phyloP scores from a whole-genome alignment of 2,113 vertebrate genomes.

The Misgurnus anguillicaudatus region DNA sequence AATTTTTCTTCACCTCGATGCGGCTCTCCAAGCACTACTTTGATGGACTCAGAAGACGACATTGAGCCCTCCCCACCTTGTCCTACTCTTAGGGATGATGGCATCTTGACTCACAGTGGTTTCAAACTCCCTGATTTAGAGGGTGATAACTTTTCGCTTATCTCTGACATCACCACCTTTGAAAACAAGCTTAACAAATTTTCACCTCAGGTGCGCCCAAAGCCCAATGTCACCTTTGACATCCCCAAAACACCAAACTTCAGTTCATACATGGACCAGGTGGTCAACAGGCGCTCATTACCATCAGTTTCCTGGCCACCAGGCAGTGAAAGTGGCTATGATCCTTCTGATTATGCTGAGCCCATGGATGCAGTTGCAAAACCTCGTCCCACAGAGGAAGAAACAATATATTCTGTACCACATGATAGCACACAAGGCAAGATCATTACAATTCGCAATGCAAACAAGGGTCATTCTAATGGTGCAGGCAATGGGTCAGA shows the following conservation, averaged over 20 bases:
- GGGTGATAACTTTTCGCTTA: constrained; percentile 80
- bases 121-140: constrained; percentile 88
- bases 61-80: constrained; percentile 78
- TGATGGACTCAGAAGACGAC: constrained; percentile 92
- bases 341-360: constrained; percentile 94
- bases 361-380: constrained; percentile 92
- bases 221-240: constrained; percentile 82
- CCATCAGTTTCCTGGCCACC: constrained; percentile 82
- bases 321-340: constrained; percentile 82
- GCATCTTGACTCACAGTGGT: constrained; percentile 73
- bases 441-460: constrained; percentile 95
- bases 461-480: constrained; percentile 88
- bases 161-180: constrained; percentile 80
- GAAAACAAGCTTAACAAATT: constrained; percentile 91
- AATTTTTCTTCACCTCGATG: constrained; percentile 86
- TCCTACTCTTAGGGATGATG: constrained; percentile 78
- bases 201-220: constrained; percentile 89
- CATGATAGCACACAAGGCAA: constrained; percentile 97
- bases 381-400: constrained; percentile 86
- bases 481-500: constrained; percentile 91
- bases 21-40: constrained; percentile 84
- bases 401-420: constrained; percentile 95
- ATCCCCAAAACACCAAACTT: constrained; percentile 78
- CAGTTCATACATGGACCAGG: constrained; percentile 79
- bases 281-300: constrained; percentile 80